Evolutionary conservation across 2,113 vertebrate species (phyloP).

Genomic region (Mixornis gularis): DNA sequence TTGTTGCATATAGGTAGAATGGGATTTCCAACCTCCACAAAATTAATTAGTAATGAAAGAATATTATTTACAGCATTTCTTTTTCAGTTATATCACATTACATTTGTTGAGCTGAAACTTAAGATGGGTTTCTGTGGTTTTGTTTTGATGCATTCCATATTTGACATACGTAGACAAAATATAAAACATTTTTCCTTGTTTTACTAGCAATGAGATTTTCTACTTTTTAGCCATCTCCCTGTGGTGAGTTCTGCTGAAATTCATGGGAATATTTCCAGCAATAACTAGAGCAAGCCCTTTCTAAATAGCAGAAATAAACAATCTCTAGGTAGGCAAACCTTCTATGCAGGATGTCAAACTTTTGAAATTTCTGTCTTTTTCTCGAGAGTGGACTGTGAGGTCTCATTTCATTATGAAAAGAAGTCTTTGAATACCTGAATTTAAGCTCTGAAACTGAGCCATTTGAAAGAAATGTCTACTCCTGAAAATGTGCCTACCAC

Average conservation of each 20-base stretch:
- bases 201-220: neutral
- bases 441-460: neutral
- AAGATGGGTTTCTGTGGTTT: neutral
- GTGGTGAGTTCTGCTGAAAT: neutral
- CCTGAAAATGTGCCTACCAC: neutral
- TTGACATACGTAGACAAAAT: neutral
- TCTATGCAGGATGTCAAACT: neutral
- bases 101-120: neutral
- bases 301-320: slow-evolving; percentile 39
- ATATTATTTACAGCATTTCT: neutral
- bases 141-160: neutral
- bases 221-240: slow-evolving; percentile 18
- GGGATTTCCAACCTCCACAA: neutral
- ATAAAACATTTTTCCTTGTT: neutral
- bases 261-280: neutral
- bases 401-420: neutral
- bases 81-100: neutral
- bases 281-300: neutral
- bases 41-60: neutral
- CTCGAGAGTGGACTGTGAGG: neutral
- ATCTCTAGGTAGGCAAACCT: neutral
- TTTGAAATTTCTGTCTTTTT: neutral
- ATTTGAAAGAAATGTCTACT: neutral
- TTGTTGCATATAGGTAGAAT: neutral
- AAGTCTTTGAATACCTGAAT: neutral